A percentile compares a stretch with the other conserved stretches of the same genome.
phyloP scores from a whole-genome alignment of 64 coral and sea anemone genomes.

The Anthopleura sola region DNA sequence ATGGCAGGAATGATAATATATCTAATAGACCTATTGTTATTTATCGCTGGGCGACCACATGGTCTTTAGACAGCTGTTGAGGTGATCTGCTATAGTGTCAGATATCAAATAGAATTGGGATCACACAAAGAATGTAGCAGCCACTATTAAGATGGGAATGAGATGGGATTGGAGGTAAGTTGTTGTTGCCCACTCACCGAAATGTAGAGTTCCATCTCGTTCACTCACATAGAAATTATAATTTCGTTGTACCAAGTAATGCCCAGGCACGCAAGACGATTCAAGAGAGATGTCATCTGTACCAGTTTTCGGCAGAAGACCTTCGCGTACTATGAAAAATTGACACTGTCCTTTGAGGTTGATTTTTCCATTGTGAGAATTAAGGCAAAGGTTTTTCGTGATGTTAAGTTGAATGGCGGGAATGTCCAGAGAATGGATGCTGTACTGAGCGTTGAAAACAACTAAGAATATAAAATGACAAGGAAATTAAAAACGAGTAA shows the following conservation, averaged over 20 bases:
- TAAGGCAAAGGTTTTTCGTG: conserved; percentile 16
- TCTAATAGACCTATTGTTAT: too few relatives aligned
- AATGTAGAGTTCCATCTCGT: conserved; percentile 15
- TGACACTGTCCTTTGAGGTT: neutral
- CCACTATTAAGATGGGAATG: too few relatives aligned
- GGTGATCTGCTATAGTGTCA: too few relatives aligned
- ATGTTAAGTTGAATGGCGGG: conserved; percentile 20
- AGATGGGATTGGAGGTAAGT: too few relatives aligned
- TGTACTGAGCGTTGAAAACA: conserved; percentile 34
- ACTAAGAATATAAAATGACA: neutral
- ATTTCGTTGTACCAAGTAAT: conserved; percentile 17
- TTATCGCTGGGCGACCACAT: too few relatives aligned
- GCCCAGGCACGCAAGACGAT: conserved; percentile 2
- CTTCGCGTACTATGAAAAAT: conserved; percentile 9
- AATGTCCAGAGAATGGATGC: conserved; percentile 23
- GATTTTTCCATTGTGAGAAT: neutral
- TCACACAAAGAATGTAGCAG: too few relatives aligned
- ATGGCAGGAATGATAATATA: too few relatives aligned
- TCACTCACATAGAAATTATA: neutral
- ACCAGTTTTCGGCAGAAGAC: neutral
- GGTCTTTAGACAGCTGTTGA: too few relatives aligned
- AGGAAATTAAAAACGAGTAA: too few relatives aligned
- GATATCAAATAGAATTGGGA: too few relatives aligned
- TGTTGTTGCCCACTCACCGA: conserved; percentile 6
- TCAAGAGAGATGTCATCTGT: conserved; percentile 18